Evolutionary conservation across 2,888 invertebrate genomes (phyloP).

Genomic region (Volucella inanis): DNA sequence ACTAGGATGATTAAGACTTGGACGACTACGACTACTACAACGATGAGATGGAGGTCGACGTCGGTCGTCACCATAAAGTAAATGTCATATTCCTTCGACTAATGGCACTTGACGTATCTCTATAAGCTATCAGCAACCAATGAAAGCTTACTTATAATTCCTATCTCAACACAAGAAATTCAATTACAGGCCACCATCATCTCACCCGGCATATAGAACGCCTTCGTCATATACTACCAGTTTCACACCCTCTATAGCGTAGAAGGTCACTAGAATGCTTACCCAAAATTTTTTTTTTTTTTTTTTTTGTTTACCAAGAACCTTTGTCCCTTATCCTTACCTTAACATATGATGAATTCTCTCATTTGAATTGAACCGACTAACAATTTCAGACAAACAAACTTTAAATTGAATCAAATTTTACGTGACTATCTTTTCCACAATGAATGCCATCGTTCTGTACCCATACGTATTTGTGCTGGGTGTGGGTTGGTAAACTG

Average conservation of each 20-base stretch:
- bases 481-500: not conserved
- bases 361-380: slow-evolving; percentile 32
- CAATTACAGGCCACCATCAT: slow-evolving; percentile 8
- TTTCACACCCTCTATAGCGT: too few species aligned
- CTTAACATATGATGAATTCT: slow-evolving; percentile 25
- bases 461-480: too few species aligned
- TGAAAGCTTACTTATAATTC: slow-evolving; percentile 23
- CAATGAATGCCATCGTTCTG: not conserved
- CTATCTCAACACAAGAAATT: slow-evolving; percentile 20
- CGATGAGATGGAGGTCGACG: not conserved
- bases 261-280: not conserved
- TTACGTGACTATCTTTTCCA: slow-evolving; percentile 49
- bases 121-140: not conserved
- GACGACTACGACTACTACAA: too few species aligned
- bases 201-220: not conserved
- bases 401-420: slow-evolving; percentile 51
- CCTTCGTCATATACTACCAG: not conserved
- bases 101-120: slow-evolving; percentile 16
- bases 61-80: slow-evolving; percentile 4
- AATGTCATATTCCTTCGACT: slow-evolving; percentile 7
- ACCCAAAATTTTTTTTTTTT: not conserved
- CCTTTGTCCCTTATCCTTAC: slow-evolving; percentile 1
- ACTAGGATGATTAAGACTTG: too few species aligned
- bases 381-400: slow-evolving; percentile 55
- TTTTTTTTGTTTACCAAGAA: slow-evolving; percentile 4